phyloP scores from a whole-genome alignment of 2,113 vertebrate genomes.

The Talpa occidentalis region DNA sequence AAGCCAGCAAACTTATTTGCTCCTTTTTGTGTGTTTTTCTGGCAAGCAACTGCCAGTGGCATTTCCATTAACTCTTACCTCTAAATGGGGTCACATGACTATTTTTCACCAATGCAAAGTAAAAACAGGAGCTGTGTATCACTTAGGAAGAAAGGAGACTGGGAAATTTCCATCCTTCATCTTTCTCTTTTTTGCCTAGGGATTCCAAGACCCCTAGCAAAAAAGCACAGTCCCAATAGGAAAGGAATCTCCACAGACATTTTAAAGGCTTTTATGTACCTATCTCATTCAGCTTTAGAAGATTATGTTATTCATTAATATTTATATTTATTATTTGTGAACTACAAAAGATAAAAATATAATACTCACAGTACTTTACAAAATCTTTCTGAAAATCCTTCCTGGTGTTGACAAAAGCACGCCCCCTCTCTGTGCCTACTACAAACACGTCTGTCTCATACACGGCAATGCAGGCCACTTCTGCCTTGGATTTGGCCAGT shows the following conservation, averaged over 20 bases:
- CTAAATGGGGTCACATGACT: not conserved
- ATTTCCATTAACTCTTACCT: not conserved
- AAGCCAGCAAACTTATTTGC: not conserved
- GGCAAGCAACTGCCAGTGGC: not conserved
- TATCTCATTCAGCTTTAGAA: constrained; percentile 43
- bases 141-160: not conserved
- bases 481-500: constrained; percentile 89
- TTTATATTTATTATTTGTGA: constrained; percentile 22
- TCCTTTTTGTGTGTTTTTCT: not conserved
- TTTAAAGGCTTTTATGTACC: not conserved
- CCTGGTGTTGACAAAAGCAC: constrained; percentile 87
- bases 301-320: constrained; percentile 5
- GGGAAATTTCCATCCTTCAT: not conserved
- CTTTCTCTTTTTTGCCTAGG: constrained; percentile 33
- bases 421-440: constrained; percentile 89
- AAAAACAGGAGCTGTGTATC: not conserved
- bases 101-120: not conserved
- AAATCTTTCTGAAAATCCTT: constrained; percentile 91
- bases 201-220: not conserved
- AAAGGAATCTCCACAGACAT: not conserved
- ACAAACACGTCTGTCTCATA: constrained; percentile 89
- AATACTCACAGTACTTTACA: constrained; percentile 89
- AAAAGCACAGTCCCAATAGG: not conserved
- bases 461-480: constrained; percentile 89
- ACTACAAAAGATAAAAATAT: not conserved